Base-by-base conservation (phyloP, 2,113 vertebrate genomes). In the Echinops telfairi region DNA sequence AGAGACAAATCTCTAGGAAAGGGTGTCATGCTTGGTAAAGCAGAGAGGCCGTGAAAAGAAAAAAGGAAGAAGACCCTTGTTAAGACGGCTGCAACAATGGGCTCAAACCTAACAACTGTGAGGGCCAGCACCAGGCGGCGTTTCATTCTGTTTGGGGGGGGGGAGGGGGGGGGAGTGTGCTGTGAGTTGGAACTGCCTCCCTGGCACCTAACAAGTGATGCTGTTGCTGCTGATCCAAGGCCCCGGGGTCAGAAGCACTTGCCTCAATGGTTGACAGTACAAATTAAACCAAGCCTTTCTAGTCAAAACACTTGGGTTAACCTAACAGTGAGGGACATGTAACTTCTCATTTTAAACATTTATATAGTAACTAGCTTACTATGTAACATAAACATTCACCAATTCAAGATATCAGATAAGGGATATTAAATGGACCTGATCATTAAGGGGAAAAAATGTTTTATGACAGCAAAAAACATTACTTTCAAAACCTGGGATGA, bases 371-470 rank as follows among this genome's bases (percentile, higher is more conserved):
- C 33, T 86, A 91, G 31, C 16, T 73, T 83, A 80, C 60, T 88
- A 76, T 57, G 17, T 58, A 91, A 84, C 25, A 33, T 83, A 89
- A 77, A 78, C 81, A 12, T 20, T 85, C 75, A 75, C 5, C 40
- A 88, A 64, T 75, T 71, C 57, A 94, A 62, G 5, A 88, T 73
- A 22, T 87, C 64, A 36, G 9, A 12, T 58, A 53, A 31, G 47
- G 5, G 3, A 80, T 83, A 89, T 75, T 82, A 92, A 95, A 89
- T 33, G 85, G 23, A n/a, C 60, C 70, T 57, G 62, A 25, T 64
- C 62, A 64, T 64, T 58, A 22, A 64, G 20, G 20, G 20, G 20
- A 64, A 20, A 64, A 20, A 86, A 27, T 31, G 43, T 12, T 75
- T 62, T 88, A 29, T 2, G 83, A 16, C 64, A 70, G 83, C 29